These are phyloP conservation scores for Portevinia maculata DNA, from an alignment of 2,888 invertebrate species.

Conservation along the genomic window DNA sequence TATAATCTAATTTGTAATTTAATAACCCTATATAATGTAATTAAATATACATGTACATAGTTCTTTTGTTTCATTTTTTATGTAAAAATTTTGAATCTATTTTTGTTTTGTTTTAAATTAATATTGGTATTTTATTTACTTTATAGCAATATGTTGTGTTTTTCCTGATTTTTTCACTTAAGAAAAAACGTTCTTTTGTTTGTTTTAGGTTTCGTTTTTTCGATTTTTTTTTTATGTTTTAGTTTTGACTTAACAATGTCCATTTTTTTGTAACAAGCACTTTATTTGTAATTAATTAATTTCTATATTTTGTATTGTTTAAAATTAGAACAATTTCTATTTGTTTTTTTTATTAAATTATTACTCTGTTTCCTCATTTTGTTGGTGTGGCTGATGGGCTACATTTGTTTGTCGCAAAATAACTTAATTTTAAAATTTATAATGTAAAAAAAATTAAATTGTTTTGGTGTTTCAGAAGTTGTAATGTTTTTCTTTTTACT, in stretches of 20 bases:
- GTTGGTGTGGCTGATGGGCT: constrained; percentile 32
- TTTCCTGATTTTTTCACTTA: constrained; percentile 67
- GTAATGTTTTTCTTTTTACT: constrained; percentile 1
- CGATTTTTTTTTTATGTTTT: constrained; percentile 51
- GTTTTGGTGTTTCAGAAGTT: constrained; percentile 55
- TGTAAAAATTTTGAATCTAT: constrained; percentile 73
- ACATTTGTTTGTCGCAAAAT: constrained; percentile 15
- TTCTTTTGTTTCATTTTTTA: constrained; percentile 57
- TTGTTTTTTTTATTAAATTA: constrained; percentile 43
- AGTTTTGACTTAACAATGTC: constrained; percentile 47
- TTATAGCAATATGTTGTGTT: constrained; percentile 55
- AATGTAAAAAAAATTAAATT: constrained; percentile 45
- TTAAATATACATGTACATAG: constrained; percentile 71
- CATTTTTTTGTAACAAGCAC: constrained; percentile 65
- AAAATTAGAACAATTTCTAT: constrained; percentile 49
- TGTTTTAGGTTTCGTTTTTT: constrained; percentile 44
- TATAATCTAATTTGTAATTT: constrained; percentile 69
- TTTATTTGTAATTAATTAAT: constrained; percentile 67
- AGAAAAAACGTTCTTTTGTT: constrained; percentile 45
- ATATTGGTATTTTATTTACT: constrained; percentile 64
- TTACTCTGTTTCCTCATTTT: constrained; percentile 62
- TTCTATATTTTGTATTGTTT: constrained; percentile 35
- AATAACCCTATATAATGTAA: constrained; percentile 71
- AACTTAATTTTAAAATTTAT: constrained; percentile 52
- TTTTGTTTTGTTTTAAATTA: constrained; percentile 47